phyloP scores from a whole-genome alignment of 2,797 vertebrate species.

The Acanthopagrus latus region DNA sequence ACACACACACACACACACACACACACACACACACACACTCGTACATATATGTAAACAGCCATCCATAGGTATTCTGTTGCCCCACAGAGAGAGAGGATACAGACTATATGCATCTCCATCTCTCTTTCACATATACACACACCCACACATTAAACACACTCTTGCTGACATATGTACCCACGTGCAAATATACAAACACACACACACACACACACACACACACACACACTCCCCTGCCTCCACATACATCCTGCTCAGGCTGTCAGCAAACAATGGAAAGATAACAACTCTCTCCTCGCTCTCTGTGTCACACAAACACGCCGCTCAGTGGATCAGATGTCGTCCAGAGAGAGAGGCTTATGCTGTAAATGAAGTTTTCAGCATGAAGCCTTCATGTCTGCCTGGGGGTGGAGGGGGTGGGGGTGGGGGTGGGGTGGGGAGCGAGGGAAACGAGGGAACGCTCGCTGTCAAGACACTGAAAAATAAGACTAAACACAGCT shows the following conservation, averaged over 20 bases:
- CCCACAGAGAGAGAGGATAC: not conserved
- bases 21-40: not conserved
- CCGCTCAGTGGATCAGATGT: constrained; percentile 50
- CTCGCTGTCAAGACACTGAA: constrained; percentile 42
- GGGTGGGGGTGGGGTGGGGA: no score
- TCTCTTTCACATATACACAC: constrained; percentile 5
- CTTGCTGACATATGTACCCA: constrained; percentile 7
- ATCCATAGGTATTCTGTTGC: constrained; percentile 1
- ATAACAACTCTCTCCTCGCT: constrained; percentile 49
- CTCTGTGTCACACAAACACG: constrained; percentile 49
- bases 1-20: not conserved
- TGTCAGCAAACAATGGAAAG: constrained; percentile 59
- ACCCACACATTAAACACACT: constrained; percentile 5
- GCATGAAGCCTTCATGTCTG: constrained; percentile 37
- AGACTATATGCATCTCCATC: constrained; percentile 8
- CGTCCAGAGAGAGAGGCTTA: constrained; percentile 45
- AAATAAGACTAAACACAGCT: constrained; percentile 43
- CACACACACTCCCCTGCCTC: constrained; percentile 6
- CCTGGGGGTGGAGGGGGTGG: not conserved
- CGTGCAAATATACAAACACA: constrained; percentile 5
- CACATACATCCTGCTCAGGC: constrained; percentile 34
- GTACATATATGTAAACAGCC: constrained; percentile 19
- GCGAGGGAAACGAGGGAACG: not conserved
- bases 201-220: constrained; percentile 17
- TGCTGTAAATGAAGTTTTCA: constrained; percentile 60